These are phyloP conservation scores for Cyprinus carpio DNA, from an alignment of 2,113 vertebrate species.

Conservation along the genomic window DNA sequence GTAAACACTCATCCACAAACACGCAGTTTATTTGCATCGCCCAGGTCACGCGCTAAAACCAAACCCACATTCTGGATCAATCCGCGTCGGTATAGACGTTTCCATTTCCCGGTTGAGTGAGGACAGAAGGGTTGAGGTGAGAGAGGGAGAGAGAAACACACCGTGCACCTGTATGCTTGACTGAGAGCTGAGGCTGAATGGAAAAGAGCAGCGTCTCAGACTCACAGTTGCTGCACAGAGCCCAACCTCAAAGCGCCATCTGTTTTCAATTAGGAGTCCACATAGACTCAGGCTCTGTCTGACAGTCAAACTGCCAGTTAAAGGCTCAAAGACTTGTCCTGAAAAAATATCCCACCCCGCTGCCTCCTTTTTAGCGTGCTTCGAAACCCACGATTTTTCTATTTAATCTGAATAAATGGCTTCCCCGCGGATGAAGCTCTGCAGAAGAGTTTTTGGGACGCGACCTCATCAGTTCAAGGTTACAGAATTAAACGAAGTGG, in stretches of 20 bases:
- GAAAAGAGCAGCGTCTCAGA: conserved; percentile 70
- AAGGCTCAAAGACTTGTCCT: conserved; percentile 73
- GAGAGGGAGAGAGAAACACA: conserved; percentile 44
- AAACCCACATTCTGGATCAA: background rate
- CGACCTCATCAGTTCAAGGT: background rate
- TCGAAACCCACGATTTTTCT: conserved; percentile 55
- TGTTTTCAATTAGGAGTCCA: conserved; percentile 76
- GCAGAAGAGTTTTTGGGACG: background rate
- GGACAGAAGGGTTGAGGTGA: conserved; percentile 42
- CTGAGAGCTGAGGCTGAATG: conserved; percentile 62
- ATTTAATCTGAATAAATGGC: conserved; percentile 57
- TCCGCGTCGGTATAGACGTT: background rate
- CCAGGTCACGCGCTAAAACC: background rate
- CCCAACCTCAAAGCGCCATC: conserved; percentile 70
- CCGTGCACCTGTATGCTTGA: conserved; percentile 77
- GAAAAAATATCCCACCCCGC: conserved; percentile 60
- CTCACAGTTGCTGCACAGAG: conserved; percentile 61
- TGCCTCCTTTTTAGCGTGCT: conserved; percentile 55
- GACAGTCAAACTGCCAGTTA: conserved; percentile 68
- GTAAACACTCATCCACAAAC: background rate
- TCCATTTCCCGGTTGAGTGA: conserved; percentile 25
- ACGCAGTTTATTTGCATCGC: background rate
- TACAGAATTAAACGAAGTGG: background rate
- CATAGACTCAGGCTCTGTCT: conserved; percentile 70
- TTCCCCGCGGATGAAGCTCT: conserved; percentile 32